A percentile compares a stretch with the other conserved stretches of the same genome.
Conservation (phyloP, 2,797 vertebrate species). For the Galaxias olidus region DNA sequence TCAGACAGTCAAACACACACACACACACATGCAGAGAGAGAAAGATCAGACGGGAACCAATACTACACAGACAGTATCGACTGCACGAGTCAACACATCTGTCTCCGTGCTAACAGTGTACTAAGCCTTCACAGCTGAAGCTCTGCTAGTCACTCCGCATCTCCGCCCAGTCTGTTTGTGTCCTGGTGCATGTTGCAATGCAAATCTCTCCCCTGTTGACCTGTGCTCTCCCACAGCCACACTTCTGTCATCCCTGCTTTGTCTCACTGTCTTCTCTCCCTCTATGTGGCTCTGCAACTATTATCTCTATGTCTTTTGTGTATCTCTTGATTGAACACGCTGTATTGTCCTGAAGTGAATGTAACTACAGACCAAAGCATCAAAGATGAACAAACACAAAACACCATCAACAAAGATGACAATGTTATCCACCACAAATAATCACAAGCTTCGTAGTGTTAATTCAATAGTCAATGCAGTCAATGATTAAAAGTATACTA, state of each 20-base stretch:
- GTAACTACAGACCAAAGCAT: too few relatives aligned
- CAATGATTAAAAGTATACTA: too few relatives aligned
- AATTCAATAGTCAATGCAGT: too few relatives aligned
- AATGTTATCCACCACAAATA: too few relatives aligned
- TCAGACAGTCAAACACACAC: not conserved
- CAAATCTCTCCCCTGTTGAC: not conserved
- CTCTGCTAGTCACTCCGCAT: not conserved
- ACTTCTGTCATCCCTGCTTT: not conserved
- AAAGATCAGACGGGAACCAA: not conserved
- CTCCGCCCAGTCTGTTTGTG: not conserved
- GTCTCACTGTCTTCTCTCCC: not conserved
- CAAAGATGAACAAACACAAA: too few relatives aligned
- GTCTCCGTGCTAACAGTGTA: not conserved
- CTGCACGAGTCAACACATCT: not conserved
- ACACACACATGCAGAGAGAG: not conserved
- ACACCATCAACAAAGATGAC: too few relatives aligned
- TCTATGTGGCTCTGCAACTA: constrained; percentile 4
- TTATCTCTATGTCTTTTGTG: constrained; percentile 21
- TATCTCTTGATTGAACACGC: constrained; percentile 2
- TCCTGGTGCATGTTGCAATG: not conserved
- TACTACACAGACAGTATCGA: constrained; percentile 5
- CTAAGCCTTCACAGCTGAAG: not conserved
- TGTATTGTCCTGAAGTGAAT: too few relatives aligned
- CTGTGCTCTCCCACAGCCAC: not conserved
- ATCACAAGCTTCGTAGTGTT: too few relatives aligned